These are phyloP conservation scores for Nymphalis urticae DNA, from an alignment of 2,888 invertebrate genomes.

Conservation along the genomic window DNA sequence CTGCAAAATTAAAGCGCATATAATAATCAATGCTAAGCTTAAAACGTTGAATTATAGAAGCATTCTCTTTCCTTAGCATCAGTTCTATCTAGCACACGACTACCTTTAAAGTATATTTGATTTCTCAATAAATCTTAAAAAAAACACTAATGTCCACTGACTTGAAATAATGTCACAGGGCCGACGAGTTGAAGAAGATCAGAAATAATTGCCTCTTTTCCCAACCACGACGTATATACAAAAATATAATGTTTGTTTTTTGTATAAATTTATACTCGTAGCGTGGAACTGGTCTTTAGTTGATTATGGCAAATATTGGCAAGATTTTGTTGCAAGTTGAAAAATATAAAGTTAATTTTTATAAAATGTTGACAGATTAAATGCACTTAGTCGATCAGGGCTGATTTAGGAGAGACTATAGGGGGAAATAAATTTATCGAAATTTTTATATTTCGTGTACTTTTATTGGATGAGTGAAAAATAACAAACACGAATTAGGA, in stretches of 20 bases:
- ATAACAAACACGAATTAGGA: too few species aligned
- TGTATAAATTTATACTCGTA: neutral
- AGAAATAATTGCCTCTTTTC: neutral
- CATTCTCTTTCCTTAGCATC: slow-evolving; percentile 10
- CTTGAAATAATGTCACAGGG: slow-evolving; percentile 1
- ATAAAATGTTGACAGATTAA: too few species aligned
- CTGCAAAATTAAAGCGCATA: neutral
- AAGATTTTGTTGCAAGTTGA: too few species aligned
- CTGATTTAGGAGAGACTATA: too few species aligned
- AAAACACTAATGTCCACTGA: neutral
- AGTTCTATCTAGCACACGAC: neutral
- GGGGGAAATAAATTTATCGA: too few species aligned
- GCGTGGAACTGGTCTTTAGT: neutral
- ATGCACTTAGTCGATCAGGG: too few species aligned
- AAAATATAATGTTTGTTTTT: neutral
- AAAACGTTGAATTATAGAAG: slow-evolving; percentile 1
- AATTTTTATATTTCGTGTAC: too few species aligned
- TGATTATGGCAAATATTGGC: too few species aligned
- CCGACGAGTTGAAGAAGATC: neutral
- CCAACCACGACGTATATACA: neutral
- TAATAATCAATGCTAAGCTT: neutral
- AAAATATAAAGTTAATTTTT: too few species aligned
- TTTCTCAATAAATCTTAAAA: slow-evolving; percentile 2
- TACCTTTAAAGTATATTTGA: slow-evolving; percentile 4
- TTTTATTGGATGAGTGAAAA: too few species aligned